Conservation (phyloP, 2,797 vertebrate species). For the Thunnus albacares region DNA sequence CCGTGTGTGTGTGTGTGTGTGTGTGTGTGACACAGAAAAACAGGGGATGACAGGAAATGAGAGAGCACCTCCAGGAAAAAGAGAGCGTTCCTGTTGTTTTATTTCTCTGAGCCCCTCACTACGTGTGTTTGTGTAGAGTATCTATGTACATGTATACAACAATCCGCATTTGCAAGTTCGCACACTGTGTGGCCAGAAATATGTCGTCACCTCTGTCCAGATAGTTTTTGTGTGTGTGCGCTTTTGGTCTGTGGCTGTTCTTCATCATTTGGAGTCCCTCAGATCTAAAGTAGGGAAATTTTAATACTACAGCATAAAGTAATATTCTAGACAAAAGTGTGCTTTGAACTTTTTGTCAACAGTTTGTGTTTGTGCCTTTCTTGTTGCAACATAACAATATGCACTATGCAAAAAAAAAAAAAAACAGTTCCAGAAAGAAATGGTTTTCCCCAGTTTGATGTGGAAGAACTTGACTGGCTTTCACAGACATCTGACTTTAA, state of each 20-base stretch:
- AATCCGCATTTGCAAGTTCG: background rate
- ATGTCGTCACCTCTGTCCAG: background rate
- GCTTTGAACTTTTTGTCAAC: background rate
- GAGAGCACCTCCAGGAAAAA: slow-evolving; percentile 68
- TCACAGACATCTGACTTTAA: too few species aligned
- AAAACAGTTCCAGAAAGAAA: too few species aligned
- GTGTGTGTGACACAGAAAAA: slow-evolving; percentile 10
- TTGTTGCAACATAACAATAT: too few species aligned
- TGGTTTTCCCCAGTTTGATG: too few species aligned
- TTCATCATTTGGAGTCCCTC: background rate
- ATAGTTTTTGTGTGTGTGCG: background rate
- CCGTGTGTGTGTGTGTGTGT: slow-evolving; percentile 41
- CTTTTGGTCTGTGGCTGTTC: background rate
- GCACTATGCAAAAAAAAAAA: too few species aligned
- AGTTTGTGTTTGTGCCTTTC: background rate
- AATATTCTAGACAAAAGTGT: background rate
- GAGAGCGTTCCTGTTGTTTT: slow-evolving; percentile 61
- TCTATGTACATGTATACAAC: background rate
- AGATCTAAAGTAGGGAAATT: too few species aligned
- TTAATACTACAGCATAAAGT: too few species aligned
- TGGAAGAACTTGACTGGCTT: too few species aligned
- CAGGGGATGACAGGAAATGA: slow-evolving; percentile 75
- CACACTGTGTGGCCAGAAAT: background rate
- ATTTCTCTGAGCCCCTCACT: slow-evolving; percentile 24
- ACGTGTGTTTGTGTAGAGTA: background rate